Base-by-base conservation (phyloP, 2,888 invertebrate species). In the Netelia inedita region DNA sequence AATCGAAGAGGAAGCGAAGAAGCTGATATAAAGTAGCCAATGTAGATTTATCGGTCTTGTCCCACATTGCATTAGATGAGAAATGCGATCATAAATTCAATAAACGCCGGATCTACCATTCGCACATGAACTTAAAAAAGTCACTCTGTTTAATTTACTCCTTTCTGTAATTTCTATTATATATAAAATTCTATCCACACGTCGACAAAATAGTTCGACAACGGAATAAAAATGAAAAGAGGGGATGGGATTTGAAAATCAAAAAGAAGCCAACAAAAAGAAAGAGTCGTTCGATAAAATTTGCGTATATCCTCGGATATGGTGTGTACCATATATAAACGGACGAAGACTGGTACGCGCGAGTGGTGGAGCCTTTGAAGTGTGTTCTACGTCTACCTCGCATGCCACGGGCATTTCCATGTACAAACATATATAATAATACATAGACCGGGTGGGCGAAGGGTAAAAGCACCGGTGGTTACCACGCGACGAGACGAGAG, bases 361-460 rank as follows among this genome's bases (percentile, higher is more conserved):
- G 78, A 65, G 65, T 41, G 43, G 71, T 82, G 59, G 53, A 82
- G 71, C 82, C 85, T 85, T 85, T 85, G 82, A 82, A 79, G 63
- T 75, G 50, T 19, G 28, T 59, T 57, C 59, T 63, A 63, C 50
- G 16, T 71, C 55, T 68, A 69, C 75, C 72, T 75, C 79, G 46
- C 75, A 23, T 65, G 74, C 69, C 74, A 79, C 41, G 55, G 69
- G 65, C 68, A 46, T 65, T 74, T 72, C 16, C 63, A 35, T 61
- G 6, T 28, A 23, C 28, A 23, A 1, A 19, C n/a, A 69, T 59
- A 50, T 50, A 21, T 16, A 53, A 28, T 53, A 11, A n/a, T 41
- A 14, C 41, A 41, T 28, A 65, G 0, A 19, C 19, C 0, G 46
- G 2, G 46, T 8, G 11, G 0, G 2, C 11, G 68, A 2, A 74